Base-by-base conservation (phyloP, 2,888 invertebrate species). In the Osmoderma eremita region DNA sequence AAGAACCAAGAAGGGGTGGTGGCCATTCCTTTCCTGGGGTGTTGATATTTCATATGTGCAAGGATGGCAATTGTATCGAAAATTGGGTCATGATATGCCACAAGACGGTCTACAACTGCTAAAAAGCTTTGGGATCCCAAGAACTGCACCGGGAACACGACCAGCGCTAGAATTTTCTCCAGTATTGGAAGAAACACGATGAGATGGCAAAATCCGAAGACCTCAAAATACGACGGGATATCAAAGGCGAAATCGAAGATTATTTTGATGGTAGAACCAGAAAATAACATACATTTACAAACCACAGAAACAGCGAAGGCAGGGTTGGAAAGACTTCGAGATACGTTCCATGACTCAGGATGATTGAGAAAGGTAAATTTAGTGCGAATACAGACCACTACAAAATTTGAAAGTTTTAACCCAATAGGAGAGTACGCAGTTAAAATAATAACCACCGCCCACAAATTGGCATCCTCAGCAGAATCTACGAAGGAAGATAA, bases 351-450 rank as follows among this genome's bases (percentile, higher is more conserved):
- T 48, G 78, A 79, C 58, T 67, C 69, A n/a, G 78, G 76, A 20
- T 67, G 77, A 3, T 75, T 75, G 1, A 63, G 78, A 39, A 74
- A 70, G 66, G 75, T 79, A 24, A 70, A 72, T 36, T 65, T 78
- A 22, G 58, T 78, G 18, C 68, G 72, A 39, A 70, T 53, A 1
- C 61, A 78, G 45, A 70, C 74, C 1, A 76, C 72, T 4, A 75
- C 74, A 4, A 69, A 42, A 42, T 66, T 76, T 4, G 71, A 75
- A 24, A 69, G 72, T 20, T 74, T 75, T 63, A 56, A 66, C 4
- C 71, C 73, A 4, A 70, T 78, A 15, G 75, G 76, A 53, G 71
- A 75, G 45, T 78, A 78, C 39, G 74, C 78, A 0, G 75, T 72
- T 18, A 67, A 69, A 36, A 74, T 78, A 8, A 71, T 78, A 2